Base-by-base conservation (phyloP, 2,888 invertebrate genomes). In the Drosophila longiperda region DNA sequence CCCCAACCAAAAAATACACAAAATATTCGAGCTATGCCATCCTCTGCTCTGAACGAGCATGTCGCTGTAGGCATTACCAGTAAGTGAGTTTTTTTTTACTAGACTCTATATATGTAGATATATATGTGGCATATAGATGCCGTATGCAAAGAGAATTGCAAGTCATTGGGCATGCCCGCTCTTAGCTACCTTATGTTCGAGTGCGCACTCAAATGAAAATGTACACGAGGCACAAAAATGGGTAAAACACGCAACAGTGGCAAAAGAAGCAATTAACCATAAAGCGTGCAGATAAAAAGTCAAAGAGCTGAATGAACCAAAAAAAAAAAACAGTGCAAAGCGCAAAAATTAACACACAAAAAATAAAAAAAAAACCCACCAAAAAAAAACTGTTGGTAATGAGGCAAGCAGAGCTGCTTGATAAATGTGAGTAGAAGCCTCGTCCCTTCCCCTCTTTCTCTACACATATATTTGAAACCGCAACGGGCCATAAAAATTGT, bases 181-280 rank as follows among this genome's bases (percentile, higher is more conserved):
- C 23, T 45, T 45, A 45, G 38, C 64, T 73, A 73, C 72, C 72
- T 79, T 82, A 69, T 82, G 74, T 82, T 82, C 81, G 54, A 65
- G 52, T 62, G 73, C 52, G 54, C 61, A 60, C 29, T 73, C 62
- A 33, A 74, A 73, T 73, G 66, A 68, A 72, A 74, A 65, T 73
- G 53, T 61, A 48, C 54, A 65, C 11, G 23, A 53, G 50, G 50
- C 61, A 66, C 53, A 29, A 57, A 54, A 34, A 17, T 17, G 15
- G 17, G 57, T 15, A 55, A 60, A 59, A 54, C 59, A 38, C 36
- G 67, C 62, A 68, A 75, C 62, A 73, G 66, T 63, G 53, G 78
- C 84, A 73, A 67, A 73, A 69, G 82, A 54, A 75, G 84, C 82
- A 84, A 84, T 82, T 84, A 82, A 82, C 84, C 83, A 84, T 80